These are phyloP conservation scores for Malthinus seriepunctatus DNA, from an alignment of 2,888 invertebrate genomes.

Conservation along the genomic window DNA sequence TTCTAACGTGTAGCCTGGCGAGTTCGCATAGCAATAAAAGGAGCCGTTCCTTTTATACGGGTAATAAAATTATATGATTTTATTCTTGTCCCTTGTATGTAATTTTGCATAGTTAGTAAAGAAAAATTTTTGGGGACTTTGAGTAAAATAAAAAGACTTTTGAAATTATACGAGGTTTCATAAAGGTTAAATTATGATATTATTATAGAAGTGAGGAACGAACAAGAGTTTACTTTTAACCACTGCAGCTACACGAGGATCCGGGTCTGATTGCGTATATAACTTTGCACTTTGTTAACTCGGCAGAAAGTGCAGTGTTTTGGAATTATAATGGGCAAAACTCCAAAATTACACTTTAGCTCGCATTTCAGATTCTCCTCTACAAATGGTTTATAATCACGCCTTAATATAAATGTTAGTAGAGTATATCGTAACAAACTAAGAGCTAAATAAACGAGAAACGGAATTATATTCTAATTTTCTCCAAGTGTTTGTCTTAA, in stretches of 20 bases:
- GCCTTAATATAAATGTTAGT: constrained; percentile 39
- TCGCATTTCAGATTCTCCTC: constrained; percentile 38
- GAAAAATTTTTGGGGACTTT: neutral
- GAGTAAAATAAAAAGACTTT: neutral
- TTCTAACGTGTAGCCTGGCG: too few species aligned
- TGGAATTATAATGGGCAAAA: constrained; percentile 52
- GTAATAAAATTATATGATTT: too few species aligned
- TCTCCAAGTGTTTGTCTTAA: constrained; percentile 22
- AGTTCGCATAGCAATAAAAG: too few species aligned
- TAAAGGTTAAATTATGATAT: constrained; percentile 2
- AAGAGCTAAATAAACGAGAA: constrained; percentile 40
- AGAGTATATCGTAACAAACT: constrained; percentile 27
- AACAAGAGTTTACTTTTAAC: constrained; percentile 31
- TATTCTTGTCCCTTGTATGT: too few species aligned
- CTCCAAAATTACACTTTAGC: constrained; percentile 44
- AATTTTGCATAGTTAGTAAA: neutral
- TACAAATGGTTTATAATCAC: constrained; percentile 45
- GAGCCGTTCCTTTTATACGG: too few species aligned
- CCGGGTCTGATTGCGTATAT: constrained; percentile 47
- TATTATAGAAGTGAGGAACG: constrained; percentile 7
- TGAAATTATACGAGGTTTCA: constrained; percentile 11
- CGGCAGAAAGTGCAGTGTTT: constrained; percentile 51
- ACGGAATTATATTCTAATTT: constrained; percentile 41
- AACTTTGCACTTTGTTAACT: constrained; percentile 53
- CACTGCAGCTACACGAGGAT: constrained; percentile 28